Conservation (phyloP, 1,140 invertebrate species). For the Drosophila arizonae region DNA sequence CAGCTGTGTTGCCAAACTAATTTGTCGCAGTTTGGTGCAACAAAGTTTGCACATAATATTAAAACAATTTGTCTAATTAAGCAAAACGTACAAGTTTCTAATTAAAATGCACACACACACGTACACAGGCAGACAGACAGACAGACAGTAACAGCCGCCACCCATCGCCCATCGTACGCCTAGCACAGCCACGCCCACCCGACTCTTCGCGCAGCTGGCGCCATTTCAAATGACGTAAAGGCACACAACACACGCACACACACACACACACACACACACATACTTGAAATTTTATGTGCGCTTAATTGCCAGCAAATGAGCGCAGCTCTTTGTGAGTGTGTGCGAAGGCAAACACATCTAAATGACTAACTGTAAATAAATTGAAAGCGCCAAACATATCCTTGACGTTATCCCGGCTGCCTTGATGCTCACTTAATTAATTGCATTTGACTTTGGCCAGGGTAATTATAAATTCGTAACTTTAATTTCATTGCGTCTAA, state of each 20-base stretch:
- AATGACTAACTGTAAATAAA: slow-evolving; percentile 75
- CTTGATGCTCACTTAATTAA: slow-evolving; percentile 65
- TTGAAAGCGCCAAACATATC: slow-evolving; percentile 47
- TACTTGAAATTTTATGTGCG: slow-evolving; percentile 52
- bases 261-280: slow-evolving; percentile 14
- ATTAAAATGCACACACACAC: slow-evolving; percentile 63
- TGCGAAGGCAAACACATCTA: slow-evolving; percentile 53
- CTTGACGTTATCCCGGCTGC: slow-evolving; percentile 32
- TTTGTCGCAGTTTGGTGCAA: slow-evolving; percentile 57
- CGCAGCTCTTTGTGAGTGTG: slow-evolving; percentile 44
- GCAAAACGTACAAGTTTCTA: slow-evolving; percentile 79
- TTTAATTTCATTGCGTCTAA: slow-evolving; percentile 48
- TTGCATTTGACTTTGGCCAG: slow-evolving; percentile 51
- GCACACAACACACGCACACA: slow-evolving; percentile 25
- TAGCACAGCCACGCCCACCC: slow-evolving; percentile 19
- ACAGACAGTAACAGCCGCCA: slow-evolving; percentile 6
- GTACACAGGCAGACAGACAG: background rate
- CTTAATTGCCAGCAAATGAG: slow-evolving; percentile 79
- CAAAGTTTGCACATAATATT: slow-evolving; percentile 70
- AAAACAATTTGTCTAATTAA: slow-evolving; percentile 80
- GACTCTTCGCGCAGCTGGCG: slow-evolving; percentile 36
- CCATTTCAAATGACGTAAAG: slow-evolving; percentile 57
- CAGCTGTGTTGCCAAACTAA: slow-evolving; percentile 54
- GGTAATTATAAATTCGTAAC: slow-evolving; percentile 60
- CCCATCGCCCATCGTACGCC: background rate